A percentile compares a stretch with the other conserved stretches of the same genome.
Conservation (phyloP, 2,888 invertebrate species). For the Drosophila neoperkinsi region DNA sequence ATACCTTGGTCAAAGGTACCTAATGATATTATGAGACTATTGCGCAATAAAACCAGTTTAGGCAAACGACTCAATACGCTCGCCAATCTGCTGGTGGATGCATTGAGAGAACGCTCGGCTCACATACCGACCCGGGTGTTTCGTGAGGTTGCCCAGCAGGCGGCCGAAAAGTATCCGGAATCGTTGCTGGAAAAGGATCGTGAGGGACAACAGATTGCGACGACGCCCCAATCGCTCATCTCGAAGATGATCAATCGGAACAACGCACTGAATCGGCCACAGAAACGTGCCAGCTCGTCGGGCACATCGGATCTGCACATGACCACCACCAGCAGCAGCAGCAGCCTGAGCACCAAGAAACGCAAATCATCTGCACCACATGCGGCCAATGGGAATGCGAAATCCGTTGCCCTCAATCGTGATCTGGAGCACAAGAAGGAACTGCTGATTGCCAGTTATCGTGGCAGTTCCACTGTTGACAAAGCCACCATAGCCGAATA, state of each 20-base stretch:
- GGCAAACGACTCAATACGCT: conserved; percentile 70
- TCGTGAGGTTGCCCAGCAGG: conserved; percentile 74
- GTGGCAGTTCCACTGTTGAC: conserved; percentile 59
- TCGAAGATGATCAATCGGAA: conserved; percentile 75
- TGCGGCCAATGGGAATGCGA: conserved; percentile 66
- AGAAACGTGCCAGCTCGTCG: conserved; percentile 66
- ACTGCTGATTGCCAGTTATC: conserved; percentile 63
- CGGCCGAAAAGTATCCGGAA: conserved; percentile 72
- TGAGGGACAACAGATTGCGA: conserved; percentile 72
- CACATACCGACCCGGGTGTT: conserved; percentile 71
- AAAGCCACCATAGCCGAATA: conserved; percentile 56
- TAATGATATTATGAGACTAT: conserved; percentile 69
- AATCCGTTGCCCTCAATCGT: conserved; percentile 47
- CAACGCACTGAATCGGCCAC: conserved; percentile 69
- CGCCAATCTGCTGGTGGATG: conserved; percentile 68
- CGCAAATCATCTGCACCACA: conserved; percentile 50
- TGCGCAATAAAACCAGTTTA: conserved; percentile 61
- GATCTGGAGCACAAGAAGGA: conserved; percentile 75
- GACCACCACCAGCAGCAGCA: conserved; percentile 28
- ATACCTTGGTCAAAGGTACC: conserved; percentile 76
- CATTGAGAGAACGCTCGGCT: conserved; percentile 62
- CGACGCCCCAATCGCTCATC: conserved; percentile 73
- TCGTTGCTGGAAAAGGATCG: conserved; percentile 74
- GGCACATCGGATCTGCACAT: conserved; percentile 62
- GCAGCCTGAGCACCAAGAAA: conserved; percentile 50